Evolutionary conservation across 2,888 invertebrate species (phyloP).

Genomic region (Troilus luridus): DNA sequence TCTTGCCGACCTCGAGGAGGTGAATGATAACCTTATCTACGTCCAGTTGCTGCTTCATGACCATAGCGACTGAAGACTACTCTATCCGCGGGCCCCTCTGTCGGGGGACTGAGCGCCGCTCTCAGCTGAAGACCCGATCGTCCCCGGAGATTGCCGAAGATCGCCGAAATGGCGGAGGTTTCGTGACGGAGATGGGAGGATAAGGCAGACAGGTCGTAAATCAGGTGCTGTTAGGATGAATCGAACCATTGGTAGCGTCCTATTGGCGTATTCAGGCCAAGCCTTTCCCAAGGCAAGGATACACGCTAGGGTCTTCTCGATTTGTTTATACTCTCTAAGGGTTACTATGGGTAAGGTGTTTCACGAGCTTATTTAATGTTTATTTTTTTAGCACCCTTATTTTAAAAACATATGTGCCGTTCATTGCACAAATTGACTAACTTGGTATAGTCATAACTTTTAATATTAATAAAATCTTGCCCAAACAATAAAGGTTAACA

Average conservation of each 20-base stretch:
- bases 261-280: slow-evolving; percentile 2
- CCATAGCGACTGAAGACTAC: slow-evolving; percentile 61
- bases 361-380: no score
- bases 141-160: not conserved
- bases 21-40: slow-evolving; percentile 66
- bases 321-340: not conserved
- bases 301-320: not conserved
- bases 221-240: not conserved
- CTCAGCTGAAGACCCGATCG: not conserved
- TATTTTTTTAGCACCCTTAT: no score
- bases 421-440: no score
- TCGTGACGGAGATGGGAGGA: slow-evolving; percentile 47
- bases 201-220: slow-evolving; percentile 39
- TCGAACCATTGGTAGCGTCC: slow-evolving; percentile 11
- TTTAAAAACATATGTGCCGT: no score
- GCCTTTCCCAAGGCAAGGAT: not conserved
- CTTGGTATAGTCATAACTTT: no score
- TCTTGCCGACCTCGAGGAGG: slow-evolving; percentile 66
- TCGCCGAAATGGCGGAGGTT: not conserved
- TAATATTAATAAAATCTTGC: no score
- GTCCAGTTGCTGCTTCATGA: slow-evolving; percentile 66
- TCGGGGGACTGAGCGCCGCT: slow-evolving; percentile 36
- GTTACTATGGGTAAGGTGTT: not conserved
- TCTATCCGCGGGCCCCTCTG: slow-evolving; percentile 37
- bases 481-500: no score